Evolutionary conservation across 2,113 vertebrate species (phyloP).

Genomic region (Apus apus): DNA sequence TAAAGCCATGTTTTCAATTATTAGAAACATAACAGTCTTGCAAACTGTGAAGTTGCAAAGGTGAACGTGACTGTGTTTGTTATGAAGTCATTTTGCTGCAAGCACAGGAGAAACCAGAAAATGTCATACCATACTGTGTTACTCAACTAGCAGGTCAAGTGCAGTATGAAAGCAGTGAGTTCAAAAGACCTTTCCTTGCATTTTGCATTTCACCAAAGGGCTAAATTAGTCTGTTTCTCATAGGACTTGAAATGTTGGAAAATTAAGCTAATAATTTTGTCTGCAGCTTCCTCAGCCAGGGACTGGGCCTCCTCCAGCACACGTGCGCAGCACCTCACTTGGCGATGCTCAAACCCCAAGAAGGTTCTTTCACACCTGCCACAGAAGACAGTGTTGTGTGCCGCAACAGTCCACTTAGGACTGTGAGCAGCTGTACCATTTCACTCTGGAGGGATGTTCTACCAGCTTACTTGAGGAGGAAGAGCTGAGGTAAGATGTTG

Average conservation of each 20-base stretch:
- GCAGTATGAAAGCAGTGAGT: neutral
- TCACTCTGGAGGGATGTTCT: neutral
- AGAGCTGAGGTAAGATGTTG: neutral
- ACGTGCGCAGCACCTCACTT: neutral
- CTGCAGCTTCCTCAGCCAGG: neutral
- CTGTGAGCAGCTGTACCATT: neutral
- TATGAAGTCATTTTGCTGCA: slow-evolving; percentile 1
- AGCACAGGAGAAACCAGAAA: neutral
- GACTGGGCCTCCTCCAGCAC: too few species aligned
- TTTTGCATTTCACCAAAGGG: neutral
- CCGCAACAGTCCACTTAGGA: neutral
- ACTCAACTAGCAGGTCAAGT: neutral
- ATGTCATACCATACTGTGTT: neutral
- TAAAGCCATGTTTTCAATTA: slow-evolving; percentile 19
- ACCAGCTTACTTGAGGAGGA: neutral
- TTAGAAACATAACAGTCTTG: slow-evolving; percentile 18
- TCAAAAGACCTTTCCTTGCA: neutral
- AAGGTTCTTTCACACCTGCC: neutral
- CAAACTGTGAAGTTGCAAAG: neutral
- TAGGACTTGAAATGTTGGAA: neutral
- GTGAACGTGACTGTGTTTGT: neutral
- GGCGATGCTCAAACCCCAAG: neutral
- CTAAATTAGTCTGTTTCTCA: neutral
- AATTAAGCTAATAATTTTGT: neutral
- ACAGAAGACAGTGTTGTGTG: neutral